Percentiles rank a stretch among this genome's conserved stretches.
Conservation (phyloP, 2,797 vertebrate species). For the Propithecus perrieri region DNA sequence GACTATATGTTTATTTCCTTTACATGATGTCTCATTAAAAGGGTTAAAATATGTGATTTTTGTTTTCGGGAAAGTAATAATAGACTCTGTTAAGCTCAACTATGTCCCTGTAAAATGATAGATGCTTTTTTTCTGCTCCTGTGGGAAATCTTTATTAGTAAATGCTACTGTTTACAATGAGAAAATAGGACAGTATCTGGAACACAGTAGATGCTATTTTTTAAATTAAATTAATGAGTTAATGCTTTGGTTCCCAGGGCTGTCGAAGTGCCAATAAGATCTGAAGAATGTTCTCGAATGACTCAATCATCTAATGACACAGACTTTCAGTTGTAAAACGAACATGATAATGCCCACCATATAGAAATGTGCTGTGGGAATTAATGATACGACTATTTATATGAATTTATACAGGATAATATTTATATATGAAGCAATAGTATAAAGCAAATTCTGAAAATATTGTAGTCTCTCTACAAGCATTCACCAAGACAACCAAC, state of each 20-base stretch:
- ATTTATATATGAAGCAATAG: not conserved
- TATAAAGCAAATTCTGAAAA: not conserved
- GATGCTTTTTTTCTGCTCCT: not conserved
- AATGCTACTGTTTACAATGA: not conserved
- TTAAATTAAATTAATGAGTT: not conserved
- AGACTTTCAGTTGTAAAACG: not conserved
- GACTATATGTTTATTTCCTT: not conserved
- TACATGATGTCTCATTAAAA: not conserved
- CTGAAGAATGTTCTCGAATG: not conserved
- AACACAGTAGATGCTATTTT: not conserved
- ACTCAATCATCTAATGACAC: not conserved
- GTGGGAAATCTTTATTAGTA: not conserved
- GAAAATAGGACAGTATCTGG: not conserved
- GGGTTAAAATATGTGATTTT: not conserved
- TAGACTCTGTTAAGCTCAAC: not conserved
- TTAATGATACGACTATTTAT: not conserved
- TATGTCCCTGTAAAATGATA: not conserved
- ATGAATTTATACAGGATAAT: not conserved
- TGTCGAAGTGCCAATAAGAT: not conserved
- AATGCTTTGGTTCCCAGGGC: not conserved
- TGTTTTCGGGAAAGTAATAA: not conserved
- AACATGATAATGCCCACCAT: not conserved
- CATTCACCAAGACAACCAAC: not conserved
- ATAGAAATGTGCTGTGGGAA: not conserved
- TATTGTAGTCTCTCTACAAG: not conserved